Evolutionary conservation across 2,888 invertebrate genomes (phyloP), one percentile per base, ranked within the genome.

Genomic region (Athetis lepigone): DNA sequence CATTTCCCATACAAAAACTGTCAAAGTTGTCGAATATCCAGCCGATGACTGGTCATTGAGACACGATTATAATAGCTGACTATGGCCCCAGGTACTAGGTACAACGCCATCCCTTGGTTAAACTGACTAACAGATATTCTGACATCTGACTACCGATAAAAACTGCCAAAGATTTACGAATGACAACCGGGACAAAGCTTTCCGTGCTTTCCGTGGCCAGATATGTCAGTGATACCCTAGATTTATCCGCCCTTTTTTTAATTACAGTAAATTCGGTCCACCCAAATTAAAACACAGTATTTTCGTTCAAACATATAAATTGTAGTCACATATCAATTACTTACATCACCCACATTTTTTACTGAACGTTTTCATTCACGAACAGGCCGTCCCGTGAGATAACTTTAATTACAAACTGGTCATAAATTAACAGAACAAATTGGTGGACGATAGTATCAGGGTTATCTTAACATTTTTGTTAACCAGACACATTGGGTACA

Each of bases 381-480:
- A 45, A 29, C 46, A 64, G 47, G 18, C 18, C 62, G 29, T 52
- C 61, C 70, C 50, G 57, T 52, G 54, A 88, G 89, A 90, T 89
- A 89, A 84, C 69, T 85, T 80, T 86, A 88, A 90, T 89, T 88
- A 88, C 81, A 74, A 81, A 65, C 79, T 75, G 72, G 62, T 81
- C 82, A 88, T 90, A 89, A 90, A 91, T 90, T 82, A 88, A 81
- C 75, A 70, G 77, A 82, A 90, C 91, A 88, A 90, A 91, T 91
- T 88, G 85, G 85, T 82, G 57, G 45, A 46, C 79, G 88, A 87
- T 87, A 85, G 39, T 55, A 77, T 77, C 64, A 65, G 58, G 58
- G 70, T 82, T 88, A 89, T 89, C 90, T 85, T 72, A 65, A 82
- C 82, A 84, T 86, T 88, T 90, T 89, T 86, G 87, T 86, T 84